These are phyloP conservation scores for Passer montanus DNA, from an alignment of 2,113 vertebrate genomes.

Conservation along the genomic window DNA sequence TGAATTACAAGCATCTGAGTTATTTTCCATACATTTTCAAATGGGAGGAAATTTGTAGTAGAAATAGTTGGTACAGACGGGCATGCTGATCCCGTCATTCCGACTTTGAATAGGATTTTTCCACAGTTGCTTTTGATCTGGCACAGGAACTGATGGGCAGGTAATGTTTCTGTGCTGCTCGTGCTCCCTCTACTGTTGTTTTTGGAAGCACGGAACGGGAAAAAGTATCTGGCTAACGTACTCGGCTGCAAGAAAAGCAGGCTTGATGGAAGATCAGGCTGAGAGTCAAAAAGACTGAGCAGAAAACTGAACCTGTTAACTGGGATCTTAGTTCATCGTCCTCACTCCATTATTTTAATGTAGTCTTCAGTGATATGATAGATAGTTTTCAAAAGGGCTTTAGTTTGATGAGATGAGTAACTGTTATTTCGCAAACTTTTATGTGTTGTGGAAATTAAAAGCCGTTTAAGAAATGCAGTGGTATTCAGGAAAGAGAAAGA, in stretches of 20 bases:
- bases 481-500: neutral
- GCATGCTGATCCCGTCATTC: neutral
- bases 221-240: fast-evolving
- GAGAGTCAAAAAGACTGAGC: neutral
- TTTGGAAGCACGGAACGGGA: neutral
- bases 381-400: neutral
- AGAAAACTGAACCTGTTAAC: neutral
- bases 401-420: neutral
- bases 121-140: neutral
- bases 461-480: neutral
- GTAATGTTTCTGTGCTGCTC: neutral
- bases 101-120: neutral
- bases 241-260: fast-evolving
- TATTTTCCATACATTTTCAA: neutral
- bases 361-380: neutral
- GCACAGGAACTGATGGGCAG: neutral
- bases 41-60: neutral
- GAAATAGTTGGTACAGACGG: neutral
- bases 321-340: neutral
- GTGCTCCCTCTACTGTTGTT: constrained; percentile 26
- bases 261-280: neutral
- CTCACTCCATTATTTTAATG: neutral
- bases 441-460: neutral
- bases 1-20: neutral
- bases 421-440: neutral